phyloP scores from a whole-genome alignment of 2,888 invertebrate genomes.

The Drosophila sordidula region DNA sequence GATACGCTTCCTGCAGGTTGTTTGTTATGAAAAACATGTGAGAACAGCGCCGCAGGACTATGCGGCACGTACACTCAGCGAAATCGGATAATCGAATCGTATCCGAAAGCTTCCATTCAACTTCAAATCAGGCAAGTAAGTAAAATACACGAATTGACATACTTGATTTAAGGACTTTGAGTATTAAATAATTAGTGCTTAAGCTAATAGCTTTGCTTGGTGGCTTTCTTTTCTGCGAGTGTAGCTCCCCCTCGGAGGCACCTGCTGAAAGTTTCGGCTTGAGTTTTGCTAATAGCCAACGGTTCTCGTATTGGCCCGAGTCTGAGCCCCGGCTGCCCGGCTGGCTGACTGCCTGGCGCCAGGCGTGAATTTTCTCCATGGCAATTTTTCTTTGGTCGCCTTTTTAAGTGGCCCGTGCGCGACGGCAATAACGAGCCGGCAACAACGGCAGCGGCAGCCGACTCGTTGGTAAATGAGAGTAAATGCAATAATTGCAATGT shows the following conservation, averaged over 20 bases:
- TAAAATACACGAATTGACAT: too few relatives aligned
- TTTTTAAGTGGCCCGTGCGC: slow-evolving; percentile 75
- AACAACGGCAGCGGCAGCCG: slow-evolving; percentile 36
- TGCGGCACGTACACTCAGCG: neutral
- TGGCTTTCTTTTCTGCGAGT: neutral
- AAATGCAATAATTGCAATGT: slow-evolving; percentile 82
- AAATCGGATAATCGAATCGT: neutral
- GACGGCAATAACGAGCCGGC: slow-evolving; percentile 65
- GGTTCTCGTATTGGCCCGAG: slow-evolving; percentile 1
- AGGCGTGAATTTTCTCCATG: slow-evolving; percentile 72
- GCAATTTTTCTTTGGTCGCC: slow-evolving; percentile 62
- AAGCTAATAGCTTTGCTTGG: too few relatives aligned
- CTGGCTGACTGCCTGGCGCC: slow-evolving; percentile 66
- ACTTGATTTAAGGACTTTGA: too few relatives aligned
- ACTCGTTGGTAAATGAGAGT: slow-evolving; percentile 75
- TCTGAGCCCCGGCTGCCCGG: slow-evolving; percentile 41
- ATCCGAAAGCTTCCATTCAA: too few relatives aligned
- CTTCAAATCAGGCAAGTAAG: too few relatives aligned
- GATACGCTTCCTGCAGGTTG: slow-evolving; percentile 35
- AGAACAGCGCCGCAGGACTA: slow-evolving; percentile 28
- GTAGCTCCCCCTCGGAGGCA: neutral
- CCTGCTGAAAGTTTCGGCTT: slow-evolving; percentile 18
- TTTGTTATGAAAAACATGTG: slow-evolving; percentile 63
- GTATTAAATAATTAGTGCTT: too few relatives aligned
- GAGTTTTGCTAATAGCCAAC: slow-evolving; percentile 49